phyloP scores from a whole-genome alignment of 2,888 invertebrate genomes.

The Troilus luridus region DNA sequence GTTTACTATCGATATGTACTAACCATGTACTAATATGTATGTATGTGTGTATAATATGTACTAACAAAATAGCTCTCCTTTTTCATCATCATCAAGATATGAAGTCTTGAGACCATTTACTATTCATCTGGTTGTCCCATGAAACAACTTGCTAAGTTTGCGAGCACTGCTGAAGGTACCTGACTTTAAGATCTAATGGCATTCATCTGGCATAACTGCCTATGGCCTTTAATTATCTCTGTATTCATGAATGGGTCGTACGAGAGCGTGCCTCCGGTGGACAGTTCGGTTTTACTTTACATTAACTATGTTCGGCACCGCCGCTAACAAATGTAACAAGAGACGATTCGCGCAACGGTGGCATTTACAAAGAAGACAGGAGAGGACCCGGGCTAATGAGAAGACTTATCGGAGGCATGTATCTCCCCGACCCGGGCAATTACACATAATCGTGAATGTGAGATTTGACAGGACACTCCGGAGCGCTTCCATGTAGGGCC shows the following conservation, averaged over 20 bases:
- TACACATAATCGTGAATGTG: slow-evolving; percentile 49
- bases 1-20: no score
- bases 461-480: slow-evolving; percentile 47
- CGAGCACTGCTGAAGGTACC: no score
- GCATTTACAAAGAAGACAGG: neutral
- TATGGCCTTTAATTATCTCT: neutral
- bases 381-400: neutral
- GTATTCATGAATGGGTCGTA: neutral
- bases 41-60: no score
- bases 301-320: neutral
- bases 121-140: no score
- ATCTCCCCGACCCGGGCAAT: neutral
- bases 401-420: slow-evolving; percentile 21
- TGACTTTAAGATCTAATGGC: no score
- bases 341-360: neutral
- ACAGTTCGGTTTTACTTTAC: neutral
- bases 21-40: no score
- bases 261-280: neutral
- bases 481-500: slow-evolving; percentile 17
- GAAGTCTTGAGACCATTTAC: no score
- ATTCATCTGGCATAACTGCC: neutral
- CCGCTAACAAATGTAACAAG: neutral
- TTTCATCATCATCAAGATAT: no score
- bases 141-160: no score
- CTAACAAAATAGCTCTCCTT: no score